Evolutionary conservation across 2,797 vertebrate species (phyloP), one percentile per base, ranked within the genome.

Genomic region (Coendou prehensilis): DNA sequence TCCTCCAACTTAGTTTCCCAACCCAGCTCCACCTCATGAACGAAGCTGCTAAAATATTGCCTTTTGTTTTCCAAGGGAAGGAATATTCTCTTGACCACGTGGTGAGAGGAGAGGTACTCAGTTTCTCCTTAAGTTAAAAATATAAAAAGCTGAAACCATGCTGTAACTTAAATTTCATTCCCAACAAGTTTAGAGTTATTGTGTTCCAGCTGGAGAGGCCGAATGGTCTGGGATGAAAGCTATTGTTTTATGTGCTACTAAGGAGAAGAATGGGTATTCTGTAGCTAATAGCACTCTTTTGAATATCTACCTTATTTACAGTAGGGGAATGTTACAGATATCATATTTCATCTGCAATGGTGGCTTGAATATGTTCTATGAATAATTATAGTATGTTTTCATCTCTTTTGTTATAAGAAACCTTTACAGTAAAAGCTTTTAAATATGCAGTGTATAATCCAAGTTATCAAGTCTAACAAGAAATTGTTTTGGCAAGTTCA

Each of bases 401-500:
- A 95, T 98, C 96, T 97, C 90, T 93, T 93, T 97, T 97, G 97
- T 97, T 97, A 95, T 91, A 97, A 89, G 88, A 97, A 98, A 91
- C 50, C 71, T 97, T 96, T 93, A 97, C 78, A 96, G 89, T 96
- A 97, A 97, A 96, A 86, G 90, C 83, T 95, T 97, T 97, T 97
- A 97, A 95, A 97, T 97, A 97, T 97, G 93, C 93, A 96, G 59
- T 96, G 59, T 96, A 84, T 95, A 97, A 97, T 97, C 69, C 91
- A 97, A 97, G 96, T 95, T 95, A 97, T 97, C 83, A 91, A 91
- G 88, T 94, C 79, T 95, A 91, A 97, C 18, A 81, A 95, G 95
- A 97, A 97, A 96, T 97, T 97, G 94, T 97, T 97, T 96, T 97
- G 96, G 97, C 97, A 97, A 97, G 97, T 97, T 97, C 76, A 97